A percentile compares a stretch with the other conserved stretches of the same genome.
These are phyloP conservation scores for Oxycera nigricornis DNA, from an alignment of 2,888 invertebrate genomes.

Conservation along the genomic window DNA sequence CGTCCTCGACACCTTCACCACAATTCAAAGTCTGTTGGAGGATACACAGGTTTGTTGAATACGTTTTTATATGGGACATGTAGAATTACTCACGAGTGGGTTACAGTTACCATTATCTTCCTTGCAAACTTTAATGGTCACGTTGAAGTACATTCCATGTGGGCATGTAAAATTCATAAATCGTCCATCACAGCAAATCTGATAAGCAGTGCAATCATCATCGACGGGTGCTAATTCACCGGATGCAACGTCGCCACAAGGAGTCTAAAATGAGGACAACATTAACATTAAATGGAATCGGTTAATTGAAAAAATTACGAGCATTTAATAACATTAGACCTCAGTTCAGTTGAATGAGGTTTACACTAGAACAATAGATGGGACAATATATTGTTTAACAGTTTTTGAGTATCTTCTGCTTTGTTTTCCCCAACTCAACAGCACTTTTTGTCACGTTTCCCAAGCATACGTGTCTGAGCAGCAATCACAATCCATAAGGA, in stretches of 20 bases:
- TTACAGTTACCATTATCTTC: conserved; percentile 49
- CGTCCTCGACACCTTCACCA: background rate
- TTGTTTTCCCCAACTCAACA: too few species aligned
- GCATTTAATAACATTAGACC: too few species aligned
- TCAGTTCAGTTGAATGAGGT: too few species aligned
- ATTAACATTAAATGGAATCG: background rate
- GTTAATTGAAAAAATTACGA: too few species aligned
- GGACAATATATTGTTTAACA: too few species aligned
- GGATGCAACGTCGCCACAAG: conserved; percentile 50
- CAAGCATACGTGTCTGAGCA: too few species aligned
- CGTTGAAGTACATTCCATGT: conserved; percentile 48
- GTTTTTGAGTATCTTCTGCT: too few species aligned
- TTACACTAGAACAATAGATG: too few species aligned
- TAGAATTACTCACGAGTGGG: background rate
- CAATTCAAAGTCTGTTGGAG: background rate
- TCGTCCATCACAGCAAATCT: conserved; percentile 47
- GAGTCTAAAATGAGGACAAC: background rate
- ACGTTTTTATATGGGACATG: too few species aligned
- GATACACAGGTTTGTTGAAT: too few species aligned
- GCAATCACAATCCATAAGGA: too few species aligned
- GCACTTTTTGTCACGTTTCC: too few species aligned
- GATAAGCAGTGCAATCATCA: conserved; percentile 47
- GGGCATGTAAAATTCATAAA: conserved; percentile 50
- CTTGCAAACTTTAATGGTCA: conserved; percentile 45
- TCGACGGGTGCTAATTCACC: conserved; percentile 50